Base-by-base conservation (phyloP, 2,888 invertebrate species). In the Poecilus cupreus region DNA sequence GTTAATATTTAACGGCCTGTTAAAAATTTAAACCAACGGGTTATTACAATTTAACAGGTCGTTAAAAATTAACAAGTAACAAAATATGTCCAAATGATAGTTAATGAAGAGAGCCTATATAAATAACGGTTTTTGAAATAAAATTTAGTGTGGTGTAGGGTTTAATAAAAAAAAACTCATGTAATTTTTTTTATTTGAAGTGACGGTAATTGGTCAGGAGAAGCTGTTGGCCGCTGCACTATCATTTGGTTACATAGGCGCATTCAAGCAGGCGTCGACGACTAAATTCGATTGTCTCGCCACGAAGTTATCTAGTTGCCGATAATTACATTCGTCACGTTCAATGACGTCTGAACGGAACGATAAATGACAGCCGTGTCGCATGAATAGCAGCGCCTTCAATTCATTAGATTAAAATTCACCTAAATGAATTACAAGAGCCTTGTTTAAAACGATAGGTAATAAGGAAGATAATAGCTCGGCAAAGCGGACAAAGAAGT, bases 261-360 rank as follows among this genome's bases (percentile, higher is more conserved):
- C 64, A 68, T 37, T 68, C 11, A 68, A 68, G 39, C 64, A 37
- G 37, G 64, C 64, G 64, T 32, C 16, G 64, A 37, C 32, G 39
- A 49, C 74, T 74, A 32, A 51, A 74, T 74, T 74, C 26, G 22
- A 74, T 74, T 74, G 43, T 72, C 72, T 72, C 37, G 49, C 72
- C 26, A 11, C 13, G 46, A 24, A 49, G 46, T 74, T 51, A 51
- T 74, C 74, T 51, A 49, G 74, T 74, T 51, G 51, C 51, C 74
- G 49, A 74, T 74, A 74, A 74, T 74, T 49, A 51, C 49, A 74
- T 51, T 74, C 51, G 51, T 74, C 74, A 74, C 74, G 26, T 74
- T 72, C 64, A 68, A 32, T 68, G 37, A 20, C 64, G 32, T 20
- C 37, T 68, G 64, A 68, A 68, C 37, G 64, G 37, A 11, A 60